phyloP scores from a whole-genome alignment of 30 jellyfish, hydroid and myxozoan genomes.

The Aurelia coerulea region DNA sequence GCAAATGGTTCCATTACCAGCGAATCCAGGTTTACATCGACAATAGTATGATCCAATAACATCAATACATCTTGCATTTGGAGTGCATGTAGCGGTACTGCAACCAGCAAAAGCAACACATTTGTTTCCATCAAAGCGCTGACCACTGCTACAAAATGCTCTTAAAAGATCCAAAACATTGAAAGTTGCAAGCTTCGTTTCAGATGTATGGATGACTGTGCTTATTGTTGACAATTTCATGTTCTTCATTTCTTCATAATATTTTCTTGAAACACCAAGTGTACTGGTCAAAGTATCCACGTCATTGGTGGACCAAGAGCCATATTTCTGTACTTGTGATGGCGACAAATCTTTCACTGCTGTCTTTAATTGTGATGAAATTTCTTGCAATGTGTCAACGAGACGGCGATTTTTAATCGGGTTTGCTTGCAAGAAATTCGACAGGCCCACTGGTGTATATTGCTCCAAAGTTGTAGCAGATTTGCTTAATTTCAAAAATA shows the following conservation, averaged over 20 bases:
- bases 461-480: not conserved
- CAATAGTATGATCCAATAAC: not conserved
- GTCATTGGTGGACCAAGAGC: not conserved
- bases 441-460: not conserved
- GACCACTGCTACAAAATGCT: not conserved
- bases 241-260: not conserved
- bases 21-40: constrained; percentile 16
- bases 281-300: not conserved
- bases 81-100: not conserved
- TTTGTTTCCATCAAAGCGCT: not conserved
- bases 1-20: constrained; percentile 16
- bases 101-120: constrained; percentile 18
- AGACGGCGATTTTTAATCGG: not conserved
- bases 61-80: constrained; percentile 13
- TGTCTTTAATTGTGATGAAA: not conserved
- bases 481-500: not conserved
- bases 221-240: constrained; percentile 5
- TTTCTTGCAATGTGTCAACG: not conserved
- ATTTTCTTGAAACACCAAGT: not conserved
- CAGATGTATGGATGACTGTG: not conserved
- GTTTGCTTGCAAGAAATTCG: not conserved
- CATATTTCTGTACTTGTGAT: constrained; percentile 1
- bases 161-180: not conserved
- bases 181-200: not conserved
- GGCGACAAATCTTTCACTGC: constrained; percentile 1